phyloP scores from a whole-genome alignment of 2,797 vertebrate species.

The Pterois miles region DNA sequence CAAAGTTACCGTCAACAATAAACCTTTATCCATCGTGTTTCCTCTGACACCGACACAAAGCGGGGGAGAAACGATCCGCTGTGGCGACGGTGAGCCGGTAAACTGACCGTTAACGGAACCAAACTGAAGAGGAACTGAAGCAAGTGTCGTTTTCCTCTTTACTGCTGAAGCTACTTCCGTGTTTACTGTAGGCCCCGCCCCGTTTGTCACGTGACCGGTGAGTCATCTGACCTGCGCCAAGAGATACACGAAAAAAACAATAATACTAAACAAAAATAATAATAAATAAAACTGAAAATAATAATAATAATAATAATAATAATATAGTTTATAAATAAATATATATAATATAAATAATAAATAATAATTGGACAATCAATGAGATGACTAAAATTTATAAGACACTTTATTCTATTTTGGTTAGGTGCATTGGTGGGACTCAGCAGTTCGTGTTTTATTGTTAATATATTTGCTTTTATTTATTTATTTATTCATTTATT shows the following conservation, averaged over 20 bases:
- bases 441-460: too few relatives aligned
- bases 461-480: too few relatives aligned
- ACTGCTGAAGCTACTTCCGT: constrained; percentile 31
- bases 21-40: constrained; percentile 4
- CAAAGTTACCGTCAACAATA: not conserved
- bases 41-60: not conserved
- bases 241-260: too few relatives aligned
- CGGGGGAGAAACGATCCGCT: not conserved
- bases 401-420: too few relatives aligned
- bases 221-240: not conserved
- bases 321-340: too few relatives aligned
- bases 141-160: too few relatives aligned
- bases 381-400: too few relatives aligned
- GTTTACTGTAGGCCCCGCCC: not conserved
- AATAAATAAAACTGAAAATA: not conserved
- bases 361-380: too few relatives aligned
- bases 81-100: not conserved
- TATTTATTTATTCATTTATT: too few relatives aligned
- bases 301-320: too few relatives aligned
- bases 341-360: too few relatives aligned
- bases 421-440: too few relatives aligned
- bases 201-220: not conserved
- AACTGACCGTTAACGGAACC: not conserved
- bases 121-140: accelerated
- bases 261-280: not conserved